Evolutionary conservation across 2,888 invertebrate species (phyloP).

Genomic region (Dermolepida albohirtum): DNA sequence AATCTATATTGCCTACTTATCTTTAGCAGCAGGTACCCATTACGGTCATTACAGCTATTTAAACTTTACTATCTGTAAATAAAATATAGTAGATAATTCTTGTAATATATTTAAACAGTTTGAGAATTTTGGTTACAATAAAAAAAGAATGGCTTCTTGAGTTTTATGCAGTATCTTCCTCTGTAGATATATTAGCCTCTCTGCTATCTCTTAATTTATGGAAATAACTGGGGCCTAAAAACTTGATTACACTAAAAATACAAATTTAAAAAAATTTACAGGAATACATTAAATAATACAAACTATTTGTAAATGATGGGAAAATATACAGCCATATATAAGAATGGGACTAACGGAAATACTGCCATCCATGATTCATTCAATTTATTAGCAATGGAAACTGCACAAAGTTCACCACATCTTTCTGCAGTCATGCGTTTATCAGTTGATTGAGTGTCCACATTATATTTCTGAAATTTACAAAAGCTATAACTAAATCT

Average conservation of each 20-base stretch:
- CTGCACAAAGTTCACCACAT: conserved; percentile 70
- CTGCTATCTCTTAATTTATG: conserved; percentile 65
- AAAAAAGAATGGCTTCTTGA: conserved; percentile 1
- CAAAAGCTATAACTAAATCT: too few relatives aligned
- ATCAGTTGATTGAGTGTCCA: conserved; percentile 63
- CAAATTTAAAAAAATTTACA: conserved; percentile 9
- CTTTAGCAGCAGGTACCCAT: not conserved
- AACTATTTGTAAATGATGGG: conserved; percentile 67
- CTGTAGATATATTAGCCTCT: conserved; percentile 50
- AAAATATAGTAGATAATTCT: not conserved
- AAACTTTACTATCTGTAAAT: not conserved
- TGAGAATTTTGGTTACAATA: not conserved
- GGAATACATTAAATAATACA: conserved; percentile 51
- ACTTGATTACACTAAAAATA: conserved; percentile 60
- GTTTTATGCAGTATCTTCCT: conserved; percentile 56
- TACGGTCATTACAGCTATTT: not conserved
- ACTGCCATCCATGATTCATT: conserved; percentile 78
- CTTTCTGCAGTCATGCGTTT: conserved; percentile 70
- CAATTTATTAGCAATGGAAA: conserved; percentile 71
- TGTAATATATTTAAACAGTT: conserved; percentile 12
- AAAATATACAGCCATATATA: conserved; percentile 72
- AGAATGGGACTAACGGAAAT: conserved; percentile 72
- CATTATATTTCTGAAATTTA: conserved; percentile 60
- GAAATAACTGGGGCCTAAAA: conserved; percentile 62
- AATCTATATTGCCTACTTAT: too few relatives aligned